phyloP scores from a whole-genome alignment of 2,797 vertebrate genomes.

The Morelia viridis region DNA sequence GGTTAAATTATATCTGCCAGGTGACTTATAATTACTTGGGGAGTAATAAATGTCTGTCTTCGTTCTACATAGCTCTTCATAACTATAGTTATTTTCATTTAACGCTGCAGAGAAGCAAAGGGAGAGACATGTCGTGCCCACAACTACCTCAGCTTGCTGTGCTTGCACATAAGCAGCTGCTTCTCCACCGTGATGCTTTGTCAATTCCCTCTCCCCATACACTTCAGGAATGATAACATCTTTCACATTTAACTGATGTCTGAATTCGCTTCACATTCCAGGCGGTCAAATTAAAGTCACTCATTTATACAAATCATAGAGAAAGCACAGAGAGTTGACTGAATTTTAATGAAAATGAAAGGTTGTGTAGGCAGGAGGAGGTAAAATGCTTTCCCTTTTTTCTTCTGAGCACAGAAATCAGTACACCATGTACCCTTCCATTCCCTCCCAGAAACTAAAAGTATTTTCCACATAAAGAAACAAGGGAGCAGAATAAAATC shows the following conservation, averaged over 20 bases:
- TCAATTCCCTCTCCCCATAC: conserved; percentile 12
- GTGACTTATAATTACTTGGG: conserved; percentile 26
- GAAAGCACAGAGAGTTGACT: conserved; percentile 47
- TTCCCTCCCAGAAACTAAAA: conserved; percentile 14
- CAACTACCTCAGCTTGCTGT: conserved; percentile 1
- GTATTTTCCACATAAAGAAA: conserved; percentile 21
- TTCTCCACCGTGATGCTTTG: conserved; percentile 3
- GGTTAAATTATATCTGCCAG: conserved; percentile 36
- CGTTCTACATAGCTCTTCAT: conserved; percentile 31
- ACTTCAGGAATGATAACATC: conserved; percentile 18
- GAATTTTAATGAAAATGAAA: conserved; percentile 59
- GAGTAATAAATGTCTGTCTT: conserved; percentile 45
- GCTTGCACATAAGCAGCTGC: conserved; percentile 42
- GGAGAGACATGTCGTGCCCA: conserved; percentile 30
- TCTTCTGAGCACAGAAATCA: conserved; percentile 44
- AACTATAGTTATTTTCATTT: conserved; percentile 38
- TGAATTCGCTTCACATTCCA: conserved; percentile 54
- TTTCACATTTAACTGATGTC: conserved; percentile 12
- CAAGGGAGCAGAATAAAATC: background rate
- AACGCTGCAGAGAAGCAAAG: background rate
- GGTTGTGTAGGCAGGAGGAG: conserved; percentile 53
- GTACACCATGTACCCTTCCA: conserved; percentile 23
- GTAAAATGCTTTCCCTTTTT: conserved; percentile 6
- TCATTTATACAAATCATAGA: conserved; percentile 57
- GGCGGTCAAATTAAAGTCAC: conserved; percentile 64